Conservation (phyloP, 2,888 invertebrate species). For the Acanthosepion pharaonis region DNA sequence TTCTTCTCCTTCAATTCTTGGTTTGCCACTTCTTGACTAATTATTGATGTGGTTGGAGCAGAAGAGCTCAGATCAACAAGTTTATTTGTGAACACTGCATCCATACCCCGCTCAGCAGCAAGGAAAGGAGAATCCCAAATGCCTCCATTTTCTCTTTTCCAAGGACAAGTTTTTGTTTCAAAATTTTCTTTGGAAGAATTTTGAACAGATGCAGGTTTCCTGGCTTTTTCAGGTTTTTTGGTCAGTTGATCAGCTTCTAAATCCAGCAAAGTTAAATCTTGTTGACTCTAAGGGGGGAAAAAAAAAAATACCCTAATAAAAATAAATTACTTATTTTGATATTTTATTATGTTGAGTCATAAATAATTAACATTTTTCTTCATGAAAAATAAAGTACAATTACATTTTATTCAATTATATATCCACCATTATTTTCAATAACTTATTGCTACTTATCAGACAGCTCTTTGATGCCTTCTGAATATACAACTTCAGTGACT, state of each 20-base stretch:
- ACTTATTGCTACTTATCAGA: too few relatives aligned
- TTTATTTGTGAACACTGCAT: slow-evolving; percentile 50
- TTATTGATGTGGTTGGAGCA: not conserved
- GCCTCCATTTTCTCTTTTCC: slow-evolving; percentile 48
- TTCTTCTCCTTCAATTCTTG: not conserved
- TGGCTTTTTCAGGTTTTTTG: slow-evolving; percentile 57
- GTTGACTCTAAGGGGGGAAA: slow-evolving; percentile 62
- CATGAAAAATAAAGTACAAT: too few relatives aligned
- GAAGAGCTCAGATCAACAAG: not conserved
- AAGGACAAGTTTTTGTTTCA: slow-evolving; percentile 45
- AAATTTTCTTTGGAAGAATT: slow-evolving; percentile 25
- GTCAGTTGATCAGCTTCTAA: slow-evolving; percentile 62
- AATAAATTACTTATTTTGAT: too few relatives aligned
- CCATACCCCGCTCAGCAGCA: slow-evolving; percentile 50
- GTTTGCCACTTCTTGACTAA: not conserved
- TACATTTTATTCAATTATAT: too few relatives aligned
- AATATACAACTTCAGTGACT: too few relatives aligned
- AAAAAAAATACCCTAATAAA: not conserved
- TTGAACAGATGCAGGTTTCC: not conserved
- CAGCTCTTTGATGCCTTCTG: too few relatives aligned
- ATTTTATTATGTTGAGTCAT: too few relatives aligned
- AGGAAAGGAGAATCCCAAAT: slow-evolving; percentile 58
- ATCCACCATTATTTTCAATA: too few relatives aligned
- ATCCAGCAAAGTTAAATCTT: slow-evolving; percentile 64
- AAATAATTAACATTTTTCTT: too few relatives aligned